phyloP scores from a whole-genome alignment of 2,113 vertebrate genomes.

The Callionymus lyra region DNA sequence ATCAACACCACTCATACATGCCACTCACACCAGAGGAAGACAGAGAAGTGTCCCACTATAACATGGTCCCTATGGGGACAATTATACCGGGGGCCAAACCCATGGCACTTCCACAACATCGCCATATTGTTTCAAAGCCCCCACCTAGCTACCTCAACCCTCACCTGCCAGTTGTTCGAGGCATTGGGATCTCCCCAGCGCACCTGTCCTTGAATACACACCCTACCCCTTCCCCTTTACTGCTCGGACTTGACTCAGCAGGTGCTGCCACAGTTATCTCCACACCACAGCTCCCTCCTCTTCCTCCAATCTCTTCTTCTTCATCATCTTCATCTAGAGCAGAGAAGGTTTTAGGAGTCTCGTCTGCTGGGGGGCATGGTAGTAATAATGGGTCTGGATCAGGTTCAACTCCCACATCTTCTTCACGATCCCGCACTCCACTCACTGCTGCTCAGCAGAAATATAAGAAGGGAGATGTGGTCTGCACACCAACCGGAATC shows the following conservation, averaged over 20 bases:
- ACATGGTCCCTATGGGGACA: slow-evolving; percentile 59
- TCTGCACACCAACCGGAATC: slow-evolving; percentile 87
- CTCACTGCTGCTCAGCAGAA: slow-evolving; percentile 85
- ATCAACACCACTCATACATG: slow-evolving; percentile 55
- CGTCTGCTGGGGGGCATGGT: slow-evolving; percentile 34
- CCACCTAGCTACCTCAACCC: slow-evolving; percentile 64
- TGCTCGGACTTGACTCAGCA: slow-evolving; percentile 59
- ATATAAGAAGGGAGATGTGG: slow-evolving; percentile 89
- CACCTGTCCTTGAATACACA: slow-evolving; percentile 59
- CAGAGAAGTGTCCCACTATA: slow-evolving; percentile 70
- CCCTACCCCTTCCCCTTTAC: slow-evolving; percentile 50
- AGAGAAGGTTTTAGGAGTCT: slow-evolving; percentile 58
- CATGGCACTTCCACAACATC: slow-evolving; percentile 53
- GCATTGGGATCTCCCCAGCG: slow-evolving; percentile 55
- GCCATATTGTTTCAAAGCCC: slow-evolving; percentile 69
- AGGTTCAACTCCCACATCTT: slow-evolving; percentile 59
- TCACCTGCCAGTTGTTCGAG: slow-evolving; percentile 62
- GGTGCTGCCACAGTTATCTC: slow-evolving; percentile 42
- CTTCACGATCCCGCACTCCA: slow-evolving; percentile 76
- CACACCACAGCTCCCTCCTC: slow-evolving; percentile 57
- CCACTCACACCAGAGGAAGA: slow-evolving; percentile 68
- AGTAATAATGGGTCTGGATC: slow-evolving; percentile 49
- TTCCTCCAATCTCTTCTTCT: slow-evolving; percentile 57
- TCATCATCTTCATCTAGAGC: slow-evolving; percentile 46
- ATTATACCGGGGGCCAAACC: slow-evolving; percentile 52